These are phyloP conservation scores for Periparus ater DNA, from an alignment of 2,797 vertebrate genomes.

Conservation along the genomic window DNA sequence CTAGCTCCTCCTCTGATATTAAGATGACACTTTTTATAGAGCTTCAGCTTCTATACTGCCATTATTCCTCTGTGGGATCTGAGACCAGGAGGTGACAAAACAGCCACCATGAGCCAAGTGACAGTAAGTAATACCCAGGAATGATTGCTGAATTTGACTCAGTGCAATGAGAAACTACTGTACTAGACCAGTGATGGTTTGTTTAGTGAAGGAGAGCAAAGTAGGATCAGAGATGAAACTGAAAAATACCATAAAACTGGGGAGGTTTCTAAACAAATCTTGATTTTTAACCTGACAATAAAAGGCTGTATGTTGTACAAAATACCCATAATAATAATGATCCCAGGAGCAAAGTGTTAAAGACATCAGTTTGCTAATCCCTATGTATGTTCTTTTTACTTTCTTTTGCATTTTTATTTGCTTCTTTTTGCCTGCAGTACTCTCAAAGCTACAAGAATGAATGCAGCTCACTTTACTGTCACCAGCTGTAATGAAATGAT, in stretches of 20 bases:
- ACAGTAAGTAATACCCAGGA: constrained; percentile 54
- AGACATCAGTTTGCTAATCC: neutral
- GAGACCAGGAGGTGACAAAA: constrained; percentile 11
- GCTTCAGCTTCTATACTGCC: constrained; percentile 17
- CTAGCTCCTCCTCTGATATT: constrained; percentile 69
- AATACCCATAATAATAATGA: neutral
- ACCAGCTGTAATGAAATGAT: neutral
- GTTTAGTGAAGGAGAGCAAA: neutral
- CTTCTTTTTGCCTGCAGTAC: neutral
- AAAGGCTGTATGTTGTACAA: neutral
- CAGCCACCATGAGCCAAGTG: constrained; percentile 52
- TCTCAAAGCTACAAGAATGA: neutral
- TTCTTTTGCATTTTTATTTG: neutral
- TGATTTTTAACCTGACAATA: neutral
- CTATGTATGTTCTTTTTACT: neutral
- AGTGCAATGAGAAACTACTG: neutral
- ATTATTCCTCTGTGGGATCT: constrained; percentile 33
- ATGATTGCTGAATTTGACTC: neutral
- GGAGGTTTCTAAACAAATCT: neutral
- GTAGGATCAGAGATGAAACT: neutral
- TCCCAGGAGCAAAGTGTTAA: neutral
- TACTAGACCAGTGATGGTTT: neutral
- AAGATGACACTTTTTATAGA: constrained; percentile 69
- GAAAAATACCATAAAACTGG: neutral
- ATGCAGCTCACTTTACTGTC: neutral